A percentile compares a stretch with the other conserved stretches of the same genome.
Conservation (phyloP, 2,113 vertebrate species). For the Neolamprologus toae region DNA sequence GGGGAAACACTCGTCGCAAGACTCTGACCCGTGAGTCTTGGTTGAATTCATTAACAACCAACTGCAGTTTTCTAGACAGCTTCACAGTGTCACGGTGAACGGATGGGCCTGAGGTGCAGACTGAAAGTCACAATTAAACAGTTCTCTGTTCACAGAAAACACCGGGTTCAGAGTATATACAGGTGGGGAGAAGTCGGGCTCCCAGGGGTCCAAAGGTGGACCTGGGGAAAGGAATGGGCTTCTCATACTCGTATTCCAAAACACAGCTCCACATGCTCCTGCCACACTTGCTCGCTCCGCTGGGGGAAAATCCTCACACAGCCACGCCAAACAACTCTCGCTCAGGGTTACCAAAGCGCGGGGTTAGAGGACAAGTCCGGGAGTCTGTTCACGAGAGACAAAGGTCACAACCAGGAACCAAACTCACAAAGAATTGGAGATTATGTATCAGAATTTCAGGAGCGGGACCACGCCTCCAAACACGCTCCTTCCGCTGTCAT, state of each 20-base stretch:
- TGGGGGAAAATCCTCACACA: not conserved
- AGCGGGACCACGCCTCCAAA: not conserved
- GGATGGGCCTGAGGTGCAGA: not conserved
- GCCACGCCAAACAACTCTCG: not conserved
- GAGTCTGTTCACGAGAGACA: not conserved
- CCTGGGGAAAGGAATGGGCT: not conserved
- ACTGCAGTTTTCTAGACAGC: not conserved
- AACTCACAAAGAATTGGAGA: not conserved
- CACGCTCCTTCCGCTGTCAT: not conserved
- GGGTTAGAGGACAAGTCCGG: not conserved
- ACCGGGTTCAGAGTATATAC: not conserved
- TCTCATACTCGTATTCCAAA: not conserved
- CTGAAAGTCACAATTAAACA: not conserved
- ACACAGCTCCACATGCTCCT: not conserved
- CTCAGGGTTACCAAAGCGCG: fast-evolving
- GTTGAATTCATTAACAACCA: not conserved
- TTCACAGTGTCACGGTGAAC: not conserved
- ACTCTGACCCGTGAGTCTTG: not conserved
- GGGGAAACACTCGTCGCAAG: not conserved
- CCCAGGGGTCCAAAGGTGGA: not conserved
- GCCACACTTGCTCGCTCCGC: not conserved
- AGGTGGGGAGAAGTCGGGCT: not conserved
- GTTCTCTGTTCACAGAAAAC: not conserved
- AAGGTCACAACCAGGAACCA: not conserved
- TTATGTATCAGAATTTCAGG: not conserved